Percentiles rank a stretch among this genome's conserved stretches.
phyloP scores from a whole-genome alignment of 2,797 vertebrate species.

The Psittacula echo region DNA sequence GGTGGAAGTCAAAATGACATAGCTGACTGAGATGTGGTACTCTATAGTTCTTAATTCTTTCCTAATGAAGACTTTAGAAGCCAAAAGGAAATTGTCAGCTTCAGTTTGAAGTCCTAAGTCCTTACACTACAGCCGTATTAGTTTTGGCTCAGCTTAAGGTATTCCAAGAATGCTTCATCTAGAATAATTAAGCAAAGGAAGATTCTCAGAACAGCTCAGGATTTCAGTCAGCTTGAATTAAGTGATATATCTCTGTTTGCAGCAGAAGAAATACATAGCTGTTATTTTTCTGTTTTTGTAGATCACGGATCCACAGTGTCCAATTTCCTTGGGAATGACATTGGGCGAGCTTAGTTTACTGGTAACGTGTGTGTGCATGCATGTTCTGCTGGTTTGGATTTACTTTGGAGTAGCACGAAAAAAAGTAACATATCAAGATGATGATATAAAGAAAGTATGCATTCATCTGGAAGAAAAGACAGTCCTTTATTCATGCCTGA shows the following conservation, averaged over 20 bases:
- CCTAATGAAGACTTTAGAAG: neutral
- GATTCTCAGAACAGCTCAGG: neutral
- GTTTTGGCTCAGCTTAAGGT: neutral
- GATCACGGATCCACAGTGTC: constrained; percentile 87
- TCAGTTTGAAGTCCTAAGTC: neutral
- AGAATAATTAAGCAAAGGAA: neutral
- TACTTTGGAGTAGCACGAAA: neutral
- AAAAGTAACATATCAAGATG: rapidly evolving
- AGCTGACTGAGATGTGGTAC: neutral
- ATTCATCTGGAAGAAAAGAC: neutral
- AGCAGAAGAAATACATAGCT: neutral
- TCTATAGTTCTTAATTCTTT: neutral
- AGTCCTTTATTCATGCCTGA: neutral
- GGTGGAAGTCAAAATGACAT: neutral
- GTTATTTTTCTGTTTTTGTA: constrained; percentile 64
- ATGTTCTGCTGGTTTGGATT: neutral
- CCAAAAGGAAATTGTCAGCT: neutral
- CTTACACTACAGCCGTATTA: neutral
- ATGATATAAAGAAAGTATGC: neutral
- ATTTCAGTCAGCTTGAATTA: neutral
- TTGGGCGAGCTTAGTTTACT: constrained; percentile 92
- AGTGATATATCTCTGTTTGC: neutral
- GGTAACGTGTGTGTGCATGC: constrained; percentile 76
- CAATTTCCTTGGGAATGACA: constrained; percentile 90
- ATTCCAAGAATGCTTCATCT: neutral